Percentiles rank a stretch among this genome's conserved stretches.
Conservation (phyloP, 2,113 vertebrate genomes). For the Melanocharis versteri region DNA sequence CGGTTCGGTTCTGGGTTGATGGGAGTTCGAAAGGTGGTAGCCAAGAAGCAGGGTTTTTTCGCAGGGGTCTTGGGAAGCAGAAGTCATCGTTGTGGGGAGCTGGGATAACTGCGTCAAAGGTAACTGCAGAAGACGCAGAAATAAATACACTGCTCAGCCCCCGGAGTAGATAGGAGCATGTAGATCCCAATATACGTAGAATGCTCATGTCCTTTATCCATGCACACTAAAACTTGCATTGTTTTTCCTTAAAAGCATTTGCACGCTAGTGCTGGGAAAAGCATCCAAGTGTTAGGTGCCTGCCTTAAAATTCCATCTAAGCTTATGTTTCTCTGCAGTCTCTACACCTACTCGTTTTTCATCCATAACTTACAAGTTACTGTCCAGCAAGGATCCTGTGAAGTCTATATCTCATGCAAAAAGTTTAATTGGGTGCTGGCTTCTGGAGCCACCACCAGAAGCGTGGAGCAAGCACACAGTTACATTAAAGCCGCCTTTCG, state of each 20-base stretch:
- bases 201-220: not conserved
- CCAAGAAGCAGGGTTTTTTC: not conserved
- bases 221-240: not conserved
- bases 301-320: not conserved
- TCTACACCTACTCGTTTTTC: not conserved
- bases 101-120: not conserved
- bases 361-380: not conserved
- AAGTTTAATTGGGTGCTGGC: not conserved
- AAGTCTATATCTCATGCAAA: fast-evolving
- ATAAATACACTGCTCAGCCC: not conserved
- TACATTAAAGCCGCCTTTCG: not conserved
- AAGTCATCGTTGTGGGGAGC: not conserved
- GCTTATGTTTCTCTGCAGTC: not conserved
- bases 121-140: not conserved
- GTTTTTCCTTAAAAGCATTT: not conserved
- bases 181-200: not conserved
- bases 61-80: not conserved
- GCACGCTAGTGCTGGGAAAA: not conserved
- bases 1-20: not conserved
- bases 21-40: not conserved
- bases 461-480: not conserved
- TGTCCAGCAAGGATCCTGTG: not conserved
- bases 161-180: not conserved
- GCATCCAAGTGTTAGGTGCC: not conserved
- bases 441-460: not conserved